Base-by-base conservation (phyloP, 2,113 vertebrate genomes). In the Indicator indicator region DNA sequence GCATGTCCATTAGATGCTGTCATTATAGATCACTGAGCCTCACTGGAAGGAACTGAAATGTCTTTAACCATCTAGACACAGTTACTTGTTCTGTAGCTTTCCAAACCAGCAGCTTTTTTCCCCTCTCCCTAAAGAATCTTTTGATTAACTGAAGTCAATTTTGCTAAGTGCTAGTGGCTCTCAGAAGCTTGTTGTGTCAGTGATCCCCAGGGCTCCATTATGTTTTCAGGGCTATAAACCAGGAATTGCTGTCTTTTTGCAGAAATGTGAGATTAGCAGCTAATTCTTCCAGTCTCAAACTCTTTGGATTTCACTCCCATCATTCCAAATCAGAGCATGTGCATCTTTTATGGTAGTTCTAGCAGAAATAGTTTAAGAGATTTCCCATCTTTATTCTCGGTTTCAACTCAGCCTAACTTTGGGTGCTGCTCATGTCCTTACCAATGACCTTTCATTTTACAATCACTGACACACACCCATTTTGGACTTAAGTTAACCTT, bases 91-190 rank as follows among this genome's bases (percentile, higher is more conserved):
- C 75, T 93, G 88, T 73, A 94, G 81, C 56, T 89, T 89, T 79
- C 36, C 52, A 93, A 89, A 83, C 50, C 40, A 83, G 76, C 75
- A 92, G 44, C 40, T 50, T 69, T 44, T 6, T 7, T 1, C 1
- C 1, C 8, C 15, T 5, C 40, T 13, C 64, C 55, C 89, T 14
- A 20, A 88, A 95, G 89, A 93, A 91, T 82, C 65, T 95, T 94
- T 71, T 95, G 89, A 97, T 96, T 94, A 97, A 88, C 95, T 90
- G 94, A 95, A 95, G 96, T 91, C 96, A 97, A 95, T 96, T 97
- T 94, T 94, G 88, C 95, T 96, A 97, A 97, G 96, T 97, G 96
- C 96, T 91, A 90, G 85, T 81, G 78, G 76, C 94, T 94, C 93
- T 95, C 65, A 96, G 91, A 94, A 96, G 88, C 94, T 91, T 89